Base-by-base conservation (phyloP, 2,888 invertebrate species). In the Leucophenga montana region DNA sequence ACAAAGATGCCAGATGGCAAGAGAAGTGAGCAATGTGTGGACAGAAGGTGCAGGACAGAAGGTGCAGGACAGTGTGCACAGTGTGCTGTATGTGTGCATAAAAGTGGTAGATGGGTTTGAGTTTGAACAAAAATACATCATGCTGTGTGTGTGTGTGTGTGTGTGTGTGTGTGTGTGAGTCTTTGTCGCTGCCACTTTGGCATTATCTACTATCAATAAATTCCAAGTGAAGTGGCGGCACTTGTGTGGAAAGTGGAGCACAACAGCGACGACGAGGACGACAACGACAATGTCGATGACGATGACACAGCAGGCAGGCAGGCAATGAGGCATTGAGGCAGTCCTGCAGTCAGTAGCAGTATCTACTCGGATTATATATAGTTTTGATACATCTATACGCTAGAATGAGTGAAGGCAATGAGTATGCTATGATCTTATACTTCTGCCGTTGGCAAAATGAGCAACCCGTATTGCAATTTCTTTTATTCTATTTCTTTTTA, bases 141-240 rank as follows among this genome's bases (percentile, higher is more conserved):
- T 13, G 18, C 13, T 54, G 11, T 54, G 18, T 9, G 8, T 18
- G 20, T 54, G 18, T 11, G 18, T 20, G 18, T 54, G 27, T 27
- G 3, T n/a, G 14, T 57, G 31, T 31, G 22, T 56, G 13, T 27
- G 57, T 44, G 27, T 67, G 56, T 44, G 22, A 39, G 78, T 80
- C 78, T 70, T 78, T 83, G 83, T 75, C 80, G 78, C 75, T 82
- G 81, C 76, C 83, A 82, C 84, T 82, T 84, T 71, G 77, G 76
- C 77, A 77, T 78, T 84, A 84, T 85, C 83, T 82, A 77, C 82
- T 83, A 85, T 85, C 85, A 85, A 85, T 85, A 85, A 84, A 80
- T 85, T 82, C 80, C 83, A 82, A 77, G 80, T 77, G 81, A 82
- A 82, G 82, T 80, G 82, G 62, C 62, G 76, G 78, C 82, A 82